These are phyloP conservation scores for Danio kyathit DNA, from an alignment of 2,797 vertebrate genomes.

Conservation along the genomic window DNA sequence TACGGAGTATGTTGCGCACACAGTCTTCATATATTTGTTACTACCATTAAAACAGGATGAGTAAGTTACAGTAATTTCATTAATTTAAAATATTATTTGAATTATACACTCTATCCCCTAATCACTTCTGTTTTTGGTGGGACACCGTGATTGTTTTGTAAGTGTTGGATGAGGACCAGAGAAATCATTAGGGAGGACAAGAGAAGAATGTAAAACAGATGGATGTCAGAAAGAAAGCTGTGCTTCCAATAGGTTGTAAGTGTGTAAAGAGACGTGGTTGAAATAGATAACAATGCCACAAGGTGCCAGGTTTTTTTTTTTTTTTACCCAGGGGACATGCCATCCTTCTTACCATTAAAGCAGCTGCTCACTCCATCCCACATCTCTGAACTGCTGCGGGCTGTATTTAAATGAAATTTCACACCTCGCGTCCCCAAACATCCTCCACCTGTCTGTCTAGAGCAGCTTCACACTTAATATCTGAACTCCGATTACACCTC, in stretches of 20 bases:
- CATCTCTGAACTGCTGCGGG: slow-evolving; percentile 19
- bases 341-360: slow-evolving; percentile 21
- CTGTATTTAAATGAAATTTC: slow-evolving; percentile 51
- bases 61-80: neutral
- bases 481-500: slow-evolving; percentile 47
- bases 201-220: slow-evolving; percentile 6
- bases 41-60: neutral
- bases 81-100: neutral
- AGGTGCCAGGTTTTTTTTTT: neutral
- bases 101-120: neutral
- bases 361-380: slow-evolving; percentile 16
- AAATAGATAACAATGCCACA: neutral
- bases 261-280: neutral
- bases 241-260: neutral
- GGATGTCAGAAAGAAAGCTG: neutral
- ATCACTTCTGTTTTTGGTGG: neutral
- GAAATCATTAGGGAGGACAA: neutral
- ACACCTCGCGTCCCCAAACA: slow-evolving; percentile 14
- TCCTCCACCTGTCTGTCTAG: slow-evolving; percentile 41
- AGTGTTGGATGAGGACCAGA: neutral
- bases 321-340: neutral
- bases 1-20: no score
- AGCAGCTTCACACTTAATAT: slow-evolving; percentile 27
- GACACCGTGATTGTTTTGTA: neutral
- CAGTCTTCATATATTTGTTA: no score